phyloP scores from a whole-genome alignment of 2,797 vertebrate genomes.

The Malacoraja senta region DNA sequence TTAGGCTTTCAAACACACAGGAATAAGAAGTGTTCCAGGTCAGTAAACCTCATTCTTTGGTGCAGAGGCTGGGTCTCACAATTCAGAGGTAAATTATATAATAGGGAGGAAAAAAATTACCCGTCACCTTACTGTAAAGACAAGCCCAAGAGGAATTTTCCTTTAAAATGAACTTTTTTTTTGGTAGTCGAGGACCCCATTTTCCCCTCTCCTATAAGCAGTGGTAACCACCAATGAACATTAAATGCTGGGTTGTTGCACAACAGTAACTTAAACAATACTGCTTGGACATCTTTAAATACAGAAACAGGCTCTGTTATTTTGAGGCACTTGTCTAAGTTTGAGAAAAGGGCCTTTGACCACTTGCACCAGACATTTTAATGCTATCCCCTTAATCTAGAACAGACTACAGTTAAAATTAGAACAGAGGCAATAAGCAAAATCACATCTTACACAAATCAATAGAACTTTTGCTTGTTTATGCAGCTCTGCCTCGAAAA shows the following conservation, averaged over 20 bases:
- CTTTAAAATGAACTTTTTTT: constrained; percentile 29
- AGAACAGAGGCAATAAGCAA: constrained; percentile 34
- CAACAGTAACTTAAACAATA: constrained; percentile 39
- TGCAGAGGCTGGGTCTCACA: constrained; percentile 36
- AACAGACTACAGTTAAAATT: constrained; percentile 38
- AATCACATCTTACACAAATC: constrained; percentile 32
- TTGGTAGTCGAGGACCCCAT: constrained; percentile 36
- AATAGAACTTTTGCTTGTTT: constrained; percentile 30
- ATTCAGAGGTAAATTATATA: constrained; percentile 37
- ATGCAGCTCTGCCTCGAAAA: constrained; percentile 33
- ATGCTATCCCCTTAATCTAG: constrained; percentile 38
- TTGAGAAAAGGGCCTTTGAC: constrained; percentile 38
- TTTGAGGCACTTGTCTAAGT: constrained; percentile 39
- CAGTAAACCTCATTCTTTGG: constrained; percentile 38
- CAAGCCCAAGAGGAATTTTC: constrained; percentile 30
- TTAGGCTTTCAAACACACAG: constrained; percentile 39
- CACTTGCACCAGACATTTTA: constrained; percentile 39
- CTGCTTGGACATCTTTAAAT: constrained; percentile 37
- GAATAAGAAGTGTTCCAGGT: constrained; percentile 38
- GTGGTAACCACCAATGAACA: constrained; percentile 36
- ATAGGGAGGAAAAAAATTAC: constrained; percentile 30
- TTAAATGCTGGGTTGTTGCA: constrained; percentile 38
- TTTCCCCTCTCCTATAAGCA: constrained; percentile 31
- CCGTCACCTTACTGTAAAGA: constrained; percentile 38
- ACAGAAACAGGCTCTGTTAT: constrained; percentile 34